Evolutionary conservation across 2,888 invertebrate species (phyloP).

Genomic region (Tanytarsus gracilentus): DNA sequence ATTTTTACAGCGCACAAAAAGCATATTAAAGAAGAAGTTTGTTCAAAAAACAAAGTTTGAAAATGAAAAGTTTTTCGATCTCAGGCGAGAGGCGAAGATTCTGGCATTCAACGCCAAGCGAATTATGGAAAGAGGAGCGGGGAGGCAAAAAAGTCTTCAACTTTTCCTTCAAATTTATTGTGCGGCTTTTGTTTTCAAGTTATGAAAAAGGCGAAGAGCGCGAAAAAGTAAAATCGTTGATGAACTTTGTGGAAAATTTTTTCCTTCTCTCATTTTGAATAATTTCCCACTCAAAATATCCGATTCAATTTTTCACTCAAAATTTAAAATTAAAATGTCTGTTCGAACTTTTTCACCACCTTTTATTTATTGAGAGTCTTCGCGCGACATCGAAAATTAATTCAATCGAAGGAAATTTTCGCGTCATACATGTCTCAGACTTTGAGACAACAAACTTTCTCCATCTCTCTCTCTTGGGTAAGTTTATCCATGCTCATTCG

Average conservation of each 20-base stretch:
- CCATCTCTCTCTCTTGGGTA: not conserved
- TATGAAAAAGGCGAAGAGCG: not conserved
- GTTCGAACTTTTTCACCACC: not conserved
- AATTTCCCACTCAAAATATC: too few relatives aligned
- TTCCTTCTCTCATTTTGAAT: too few relatives aligned
- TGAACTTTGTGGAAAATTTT: not conserved
- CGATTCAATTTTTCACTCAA: too few relatives aligned
- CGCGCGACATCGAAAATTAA: not conserved
- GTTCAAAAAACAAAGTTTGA: slow-evolving; percentile 13
- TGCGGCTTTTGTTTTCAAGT: slow-evolving; percentile 11
- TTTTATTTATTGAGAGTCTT: not conserved
- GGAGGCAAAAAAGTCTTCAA: slow-evolving; percentile 1
- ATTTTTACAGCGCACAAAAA: slow-evolving; percentile 24
- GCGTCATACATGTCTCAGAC: too few relatives aligned
- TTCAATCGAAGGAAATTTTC: too few relatives aligned
- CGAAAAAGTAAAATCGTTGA: slow-evolving; percentile 5
- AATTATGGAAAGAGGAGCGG: not conserved
- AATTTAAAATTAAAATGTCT: too few relatives aligned
- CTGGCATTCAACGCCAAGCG: slow-evolving; percentile 1
- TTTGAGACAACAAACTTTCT: too few relatives aligned
- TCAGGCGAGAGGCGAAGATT: slow-evolving; percentile 2
- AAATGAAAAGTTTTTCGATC: slow-evolving; percentile 28
- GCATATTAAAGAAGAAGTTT: slow-evolving; percentile 12
- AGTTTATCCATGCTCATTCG: not conserved
- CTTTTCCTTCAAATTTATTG: not conserved